A percentile compares a stretch with the other conserved stretches of the same genome.
These are phyloP conservation scores for Tetragonula carbonaria DNA, from an alignment of 2,888 invertebrate genomes.

Conservation along the genomic window DNA sequence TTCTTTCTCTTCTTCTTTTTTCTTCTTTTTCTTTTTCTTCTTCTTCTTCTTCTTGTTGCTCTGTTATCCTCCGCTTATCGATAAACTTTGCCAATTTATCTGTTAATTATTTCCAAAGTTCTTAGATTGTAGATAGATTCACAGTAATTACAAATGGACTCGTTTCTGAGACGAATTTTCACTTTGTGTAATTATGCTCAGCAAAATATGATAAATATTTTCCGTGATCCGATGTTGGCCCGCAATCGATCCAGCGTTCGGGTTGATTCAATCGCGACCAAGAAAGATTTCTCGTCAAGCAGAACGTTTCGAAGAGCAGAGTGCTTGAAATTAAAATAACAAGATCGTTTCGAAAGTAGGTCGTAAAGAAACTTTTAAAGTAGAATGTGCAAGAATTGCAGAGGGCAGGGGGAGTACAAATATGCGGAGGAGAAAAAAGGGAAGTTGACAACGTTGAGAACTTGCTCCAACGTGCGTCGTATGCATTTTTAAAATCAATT, in stretches of 20 bases:
- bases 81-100: neutral
- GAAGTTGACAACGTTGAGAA: neutral
- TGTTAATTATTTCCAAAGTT: neutral
- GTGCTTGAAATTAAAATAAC: neutral
- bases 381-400: neutral
- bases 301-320: neutral
- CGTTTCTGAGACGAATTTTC: neutral
- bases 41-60: too few species aligned
- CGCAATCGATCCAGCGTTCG: neutral
- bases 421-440: neutral
- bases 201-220: neutral
- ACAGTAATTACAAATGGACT: neutral
- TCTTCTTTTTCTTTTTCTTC: too few species aligned
- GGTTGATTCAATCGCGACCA: neutral
- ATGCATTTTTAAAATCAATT: slow-evolving; percentile 36
- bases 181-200: neutral
- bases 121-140: neutral
- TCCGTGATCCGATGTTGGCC: too few species aligned
- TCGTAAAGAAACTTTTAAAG: neutral
- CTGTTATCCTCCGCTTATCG: neutral
- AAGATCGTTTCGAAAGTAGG: neutral
- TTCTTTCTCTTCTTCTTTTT: too few species aligned
- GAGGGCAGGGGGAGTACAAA: neutral
- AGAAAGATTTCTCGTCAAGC: neutral
- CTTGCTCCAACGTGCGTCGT: neutral